Evolutionary conservation across 2,113 vertebrate genomes (phyloP).

Genomic region (Todiramphus chloris): DNA sequence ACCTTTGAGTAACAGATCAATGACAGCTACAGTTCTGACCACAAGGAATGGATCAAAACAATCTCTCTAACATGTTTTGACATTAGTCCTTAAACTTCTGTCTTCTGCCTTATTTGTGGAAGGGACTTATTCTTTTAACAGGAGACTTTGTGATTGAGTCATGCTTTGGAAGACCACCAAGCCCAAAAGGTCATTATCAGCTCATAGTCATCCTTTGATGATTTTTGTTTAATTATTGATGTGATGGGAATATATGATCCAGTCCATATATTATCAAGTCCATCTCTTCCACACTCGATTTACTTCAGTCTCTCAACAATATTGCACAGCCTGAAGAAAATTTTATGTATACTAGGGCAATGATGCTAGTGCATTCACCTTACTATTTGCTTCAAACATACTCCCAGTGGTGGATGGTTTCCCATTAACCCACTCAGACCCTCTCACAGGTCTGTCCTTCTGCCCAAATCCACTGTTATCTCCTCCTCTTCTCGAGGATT

Average conservation of each 20-base stretch:
- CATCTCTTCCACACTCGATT: background rate
- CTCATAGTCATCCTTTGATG: background rate
- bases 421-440: rapidly evolving
- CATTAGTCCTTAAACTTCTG: background rate
- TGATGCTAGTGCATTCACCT: background rate
- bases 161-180: background rate
- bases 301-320: background rate
- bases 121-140: background rate
- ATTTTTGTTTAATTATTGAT: background rate
- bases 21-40: background rate
- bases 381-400: background rate
- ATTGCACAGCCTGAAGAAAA: background rate
- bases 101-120: background rate
- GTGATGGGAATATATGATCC: background rate
- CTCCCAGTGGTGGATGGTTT: background rate
- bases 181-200: background rate
- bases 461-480: background rate
- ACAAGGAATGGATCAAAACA: background rate
- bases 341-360: background rate
- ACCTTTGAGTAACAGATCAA: background rate
- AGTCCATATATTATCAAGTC: background rate
- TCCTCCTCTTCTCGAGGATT: background rate
- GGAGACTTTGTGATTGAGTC: background rate
- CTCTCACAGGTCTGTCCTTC: background rate
- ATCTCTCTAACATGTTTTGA: background rate